phyloP scores from a whole-genome alignment of 2,888 invertebrate genomes.

The Drosophila tanythrix region DNA sequence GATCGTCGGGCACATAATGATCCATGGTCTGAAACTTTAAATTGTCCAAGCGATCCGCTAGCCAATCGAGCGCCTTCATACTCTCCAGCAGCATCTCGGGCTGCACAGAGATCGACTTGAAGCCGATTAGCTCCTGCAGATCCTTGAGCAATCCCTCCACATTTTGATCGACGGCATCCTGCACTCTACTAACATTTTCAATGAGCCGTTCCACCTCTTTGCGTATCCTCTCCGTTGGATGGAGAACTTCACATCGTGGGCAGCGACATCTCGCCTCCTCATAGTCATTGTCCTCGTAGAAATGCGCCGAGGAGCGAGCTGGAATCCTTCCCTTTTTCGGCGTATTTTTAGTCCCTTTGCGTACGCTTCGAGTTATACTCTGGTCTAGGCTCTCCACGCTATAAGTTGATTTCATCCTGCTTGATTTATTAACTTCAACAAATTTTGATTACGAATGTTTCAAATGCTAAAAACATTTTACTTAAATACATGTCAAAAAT shows the following conservation, averaged over 20 bases:
- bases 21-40: constrained; percentile 37
- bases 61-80: constrained; percentile 38
- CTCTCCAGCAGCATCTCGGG: constrained; percentile 9
- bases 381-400: neutral
- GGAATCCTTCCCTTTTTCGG: neutral
- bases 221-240: neutral
- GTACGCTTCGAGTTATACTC: neutral
- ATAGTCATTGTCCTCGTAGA: neutral
- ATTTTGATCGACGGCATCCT: neutral
- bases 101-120: constrained; percentile 43
- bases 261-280: constrained; percentile 15
- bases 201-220: neutral
- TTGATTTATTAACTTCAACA: neutral
- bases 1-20: constrained; percentile 3
- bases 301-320: neutral
- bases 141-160: constrained; percentile 14
- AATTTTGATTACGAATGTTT: constrained; percentile 19
- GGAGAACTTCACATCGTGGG: constrained; percentile 3
- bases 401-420: neutral
- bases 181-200: neutral
- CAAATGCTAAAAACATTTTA: neutral
- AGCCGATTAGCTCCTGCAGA: constrained; percentile 21
- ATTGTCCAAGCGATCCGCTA: constrained; percentile 17
- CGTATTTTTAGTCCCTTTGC: neutral
- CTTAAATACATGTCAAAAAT: neutral